Base-by-base conservation (phyloP, 2,113 vertebrate genomes). In the Gnathonemus longibarbis region DNA sequence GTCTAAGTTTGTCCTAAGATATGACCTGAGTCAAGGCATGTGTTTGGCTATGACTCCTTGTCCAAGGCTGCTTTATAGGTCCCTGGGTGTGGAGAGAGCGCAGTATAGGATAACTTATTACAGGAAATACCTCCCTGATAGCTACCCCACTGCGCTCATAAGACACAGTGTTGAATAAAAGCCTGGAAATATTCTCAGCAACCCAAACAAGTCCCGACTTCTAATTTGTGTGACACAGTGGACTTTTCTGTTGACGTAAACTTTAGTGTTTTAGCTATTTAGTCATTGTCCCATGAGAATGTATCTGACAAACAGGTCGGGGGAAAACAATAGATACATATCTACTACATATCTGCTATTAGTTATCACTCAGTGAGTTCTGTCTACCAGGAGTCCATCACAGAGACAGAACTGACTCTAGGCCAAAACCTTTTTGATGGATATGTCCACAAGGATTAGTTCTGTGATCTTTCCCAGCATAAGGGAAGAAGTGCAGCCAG, bases 21-120 rank as follows among this genome's bases (percentile, higher is more conserved):
- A 17, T 53, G 50, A 87, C 50, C 85, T 52, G 49, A 87, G 31
- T 48, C 48, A 46, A 85, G 84, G 83, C 91, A 84, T 87, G 52
- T 88, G 49, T 74, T 91, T 56, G 88, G 77, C 87, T 89, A 90
- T 91, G 58, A 56, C 91, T 92, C 21, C 88, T 90, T 58, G 89
- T 91, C 91, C 70, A 91, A 80, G 53, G 90, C 88, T 91, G 87
- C 90, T 93, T 94, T 94, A 94, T 90, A 88, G 91, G 90, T 91
- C 93, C 91, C 92, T 24, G 49, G 91, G 90, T 91, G 88, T 90
- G 91, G 88, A 53, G 91, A 91, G 53, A 42, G 39, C 45, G 87
- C 56, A 66, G 53, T 66, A 62, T 66, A 88, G 87, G 56, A 45
- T 62, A 66, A 88, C 56, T 88, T 88, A 88, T 88, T 88, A 88